Base-by-base conservation (phyloP, 37 sponge, comb jelly and placozoan species). In the Oopsacas minuta region DNA sequence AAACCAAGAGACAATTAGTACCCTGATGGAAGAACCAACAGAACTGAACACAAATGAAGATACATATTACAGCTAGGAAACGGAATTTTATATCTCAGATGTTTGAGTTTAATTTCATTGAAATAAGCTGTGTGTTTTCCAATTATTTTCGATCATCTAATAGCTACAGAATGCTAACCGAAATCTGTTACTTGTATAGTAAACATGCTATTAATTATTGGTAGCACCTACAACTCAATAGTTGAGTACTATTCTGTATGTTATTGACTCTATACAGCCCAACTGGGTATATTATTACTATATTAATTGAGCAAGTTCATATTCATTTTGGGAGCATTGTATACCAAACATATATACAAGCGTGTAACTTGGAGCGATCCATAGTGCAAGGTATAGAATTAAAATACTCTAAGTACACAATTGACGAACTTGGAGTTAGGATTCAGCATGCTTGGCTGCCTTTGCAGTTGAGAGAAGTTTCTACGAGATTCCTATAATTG, bases 121-220 rank as follows among this genome's bases (percentile, higher is more conserved):
- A 61, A n/a, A 61, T 61, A 25, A 32, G 75, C 75, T 61, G 75
- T 61, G n/a, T n/a, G 75, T 61, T 61, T 61, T 61, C 30, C 75
- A 61, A 61, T 10, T 61, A 25, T 61, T 61, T 61, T 61, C 75
- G 75, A 61, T 61, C 75, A 61, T 61, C 75, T 12, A n/a, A 61
- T 61, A 61, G 75, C 75, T 20, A 61, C 30, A n/a, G 75, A 61
- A 34, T 61, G 75, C 75, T 61, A 61, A 61, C 22, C 75, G 30
- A 25, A 61, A 20, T 34, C 75, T n/a, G 20, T n/a, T 61, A n/a
- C 20, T n/a, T 25, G 17, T 61, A 46, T 46, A 22, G 75, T 61
- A 12, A 7, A 61, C 49, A 42, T 42, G 8, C 8, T 42, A 42
- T 15, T 42, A 42, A 42, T 42, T 42, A 42, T 42, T 42, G 49